Conservation (phyloP, 2,113 vertebrate genomes). For the Perca schrenkii region DNA sequence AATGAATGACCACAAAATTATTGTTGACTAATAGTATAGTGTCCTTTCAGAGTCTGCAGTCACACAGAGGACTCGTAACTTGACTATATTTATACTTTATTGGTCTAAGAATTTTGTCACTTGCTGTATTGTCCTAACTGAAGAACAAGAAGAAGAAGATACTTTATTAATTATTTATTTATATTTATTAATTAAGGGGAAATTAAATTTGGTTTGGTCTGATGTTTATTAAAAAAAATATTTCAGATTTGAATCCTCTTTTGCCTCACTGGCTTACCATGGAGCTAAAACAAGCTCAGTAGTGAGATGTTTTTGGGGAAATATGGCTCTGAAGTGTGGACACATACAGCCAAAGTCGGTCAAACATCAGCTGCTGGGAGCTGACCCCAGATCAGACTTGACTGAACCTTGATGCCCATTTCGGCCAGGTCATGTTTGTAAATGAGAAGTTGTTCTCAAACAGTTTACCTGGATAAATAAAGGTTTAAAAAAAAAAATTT, state of each 20-base stretch:
- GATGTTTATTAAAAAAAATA: too few relatives aligned
- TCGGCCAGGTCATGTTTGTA: neutral
- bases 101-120: neutral
- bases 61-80: neutral
- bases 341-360: constrained; percentile 15
- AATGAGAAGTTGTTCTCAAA: too few relatives aligned
- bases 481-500: too few relatives aligned
- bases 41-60: constrained; percentile 4
- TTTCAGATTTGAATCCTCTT: constrained; percentile 45
- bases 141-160: too few relatives aligned
- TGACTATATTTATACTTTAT: neutral
- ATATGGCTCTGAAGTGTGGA: constrained; percentile 31
- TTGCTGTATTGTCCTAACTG: neutral
- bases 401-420: neutral
- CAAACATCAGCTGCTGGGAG: constrained; percentile 21
- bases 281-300: neutral
- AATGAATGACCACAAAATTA: too few relatives aligned
- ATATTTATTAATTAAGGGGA: too few relatives aligned
- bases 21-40: neutral
- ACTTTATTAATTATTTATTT: too few relatives aligned
- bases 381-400: constrained; percentile 41
- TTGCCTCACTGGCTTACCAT: constrained; percentile 35
- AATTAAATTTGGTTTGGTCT: too few relatives aligned
- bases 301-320: constrained; percentile 54
- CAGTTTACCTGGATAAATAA: too few relatives aligned